phyloP scores from a whole-genome alignment of 2,888 invertebrate genomes.

The Lycocerus yunnanus region DNA sequence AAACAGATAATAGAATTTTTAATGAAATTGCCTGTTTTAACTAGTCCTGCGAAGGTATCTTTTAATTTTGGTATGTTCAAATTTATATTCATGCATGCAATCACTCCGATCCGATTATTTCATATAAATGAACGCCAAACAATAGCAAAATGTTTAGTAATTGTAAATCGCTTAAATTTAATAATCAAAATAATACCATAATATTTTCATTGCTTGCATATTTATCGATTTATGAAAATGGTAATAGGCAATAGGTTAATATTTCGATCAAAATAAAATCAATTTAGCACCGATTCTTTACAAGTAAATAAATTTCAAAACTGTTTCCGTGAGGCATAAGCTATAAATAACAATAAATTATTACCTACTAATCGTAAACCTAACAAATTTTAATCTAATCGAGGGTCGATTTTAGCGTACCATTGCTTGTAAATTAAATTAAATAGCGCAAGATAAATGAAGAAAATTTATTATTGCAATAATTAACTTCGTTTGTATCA shows the following conservation, averaged over 20 bases:
- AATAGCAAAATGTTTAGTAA: not conserved
- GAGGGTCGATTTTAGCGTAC: not conserved
- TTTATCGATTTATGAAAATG: not conserved
- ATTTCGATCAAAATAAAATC: not conserved
- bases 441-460: not conserved
- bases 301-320: conserved; percentile 1
- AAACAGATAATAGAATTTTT: conserved; percentile 27
- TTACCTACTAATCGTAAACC: conserved; percentile 5
- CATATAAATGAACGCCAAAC: not conserved
- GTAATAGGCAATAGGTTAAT: not conserved
- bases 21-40: conserved; percentile 23
- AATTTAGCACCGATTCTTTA: not conserved
- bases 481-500: not conserved
- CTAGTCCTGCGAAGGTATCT: not conserved
- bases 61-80: conserved; percentile 3
- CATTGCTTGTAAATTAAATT: not conserved
- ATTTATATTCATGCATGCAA: conserved; percentile 4
- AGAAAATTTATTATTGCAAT: not conserved
- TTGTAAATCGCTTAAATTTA: not conserved
- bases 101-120: not conserved
- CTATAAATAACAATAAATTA: conserved; percentile 16
- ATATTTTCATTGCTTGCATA: not conserved
- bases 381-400: conserved; percentile 1
- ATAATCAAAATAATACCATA: not conserved
- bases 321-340: conserved; percentile 6